phyloP scores from a whole-genome alignment of 2,797 vertebrate genomes.

The Mastacembelus armatus region DNA sequence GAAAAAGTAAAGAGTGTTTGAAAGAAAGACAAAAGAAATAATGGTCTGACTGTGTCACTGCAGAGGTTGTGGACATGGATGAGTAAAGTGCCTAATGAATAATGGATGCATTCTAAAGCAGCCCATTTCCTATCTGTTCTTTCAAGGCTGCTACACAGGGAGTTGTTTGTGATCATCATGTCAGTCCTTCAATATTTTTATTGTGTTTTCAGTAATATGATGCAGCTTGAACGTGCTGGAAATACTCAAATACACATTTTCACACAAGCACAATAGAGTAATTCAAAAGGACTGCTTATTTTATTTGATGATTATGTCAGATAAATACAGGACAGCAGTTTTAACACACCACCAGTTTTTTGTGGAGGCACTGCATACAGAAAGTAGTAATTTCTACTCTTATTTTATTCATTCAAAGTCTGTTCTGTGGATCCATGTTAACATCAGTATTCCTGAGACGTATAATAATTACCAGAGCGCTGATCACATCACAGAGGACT shows the following conservation, averaged over 20 bases:
- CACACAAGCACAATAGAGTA: slow-evolving; percentile 1
- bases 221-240: slow-evolving; percentile 35
- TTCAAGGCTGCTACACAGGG: slow-evolving; percentile 53
- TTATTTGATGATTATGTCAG: slow-evolving; percentile 9
- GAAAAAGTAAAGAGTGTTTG: slow-evolving; percentile 2
- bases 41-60: slow-evolving; percentile 60
- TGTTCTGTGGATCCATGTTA: slow-evolving; percentile 9
- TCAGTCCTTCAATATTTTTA: slow-evolving; percentile 53
- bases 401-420: slow-evolving; percentile 15
- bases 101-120: slow-evolving; percentile 73
- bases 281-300: slow-evolving; percentile 26
- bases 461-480: slow-evolving; percentile 25
- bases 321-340: background rate
- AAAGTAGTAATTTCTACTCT: background rate
- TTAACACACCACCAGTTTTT: slow-evolving; percentile 8
- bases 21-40: slow-evolving; percentile 50
- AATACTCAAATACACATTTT: slow-evolving; percentile 41
- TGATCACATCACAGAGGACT: slow-evolving; percentile 36
- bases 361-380: background rate
- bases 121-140: slow-evolving; percentile 73
- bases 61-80: slow-evolving; percentile 71
- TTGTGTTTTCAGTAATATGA: slow-evolving; percentile 32
- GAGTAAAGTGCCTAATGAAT: slow-evolving; percentile 70
- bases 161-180: slow-evolving; percentile 65
- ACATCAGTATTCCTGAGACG: slow-evolving; percentile 18